Evolutionary conservation across 2,888 invertebrate genomes (phyloP), one percentile per base, ranked within the genome.

Genomic region (Tinea semifulvella): DNA sequence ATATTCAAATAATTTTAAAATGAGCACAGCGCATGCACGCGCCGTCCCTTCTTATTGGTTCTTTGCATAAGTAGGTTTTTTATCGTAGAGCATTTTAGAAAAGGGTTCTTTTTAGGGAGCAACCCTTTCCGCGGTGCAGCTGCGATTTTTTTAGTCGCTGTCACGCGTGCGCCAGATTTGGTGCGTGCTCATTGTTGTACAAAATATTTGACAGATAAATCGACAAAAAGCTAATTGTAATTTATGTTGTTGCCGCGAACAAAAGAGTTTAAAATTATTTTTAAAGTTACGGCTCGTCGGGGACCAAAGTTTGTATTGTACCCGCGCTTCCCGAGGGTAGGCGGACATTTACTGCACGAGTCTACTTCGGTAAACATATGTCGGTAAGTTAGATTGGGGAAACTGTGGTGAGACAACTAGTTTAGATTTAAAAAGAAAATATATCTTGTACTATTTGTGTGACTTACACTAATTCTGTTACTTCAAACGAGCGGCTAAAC

Each of bases 1-100:
- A 65, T 76, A 79, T 80, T 79, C 75, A 80, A 79, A 80, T 77
- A 69, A 72, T 65, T 77, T 80, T 77, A 76, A 79, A 79, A 75
- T 73, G 68, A 65, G 61, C 71, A 57, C 63, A 77, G 80, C 79
- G 80, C 80, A 80, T 79, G 80, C 76, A 77, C 79, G 76, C 56
- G 63, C 53, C 63, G 61, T 11, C 52, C 62, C 56, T 71, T 74
- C 72, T 75, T 74, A 80, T 80, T 80, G 79, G 79, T 56, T 68
- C 67, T 69, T 65, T 63, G 63, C 63, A 63, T 69, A 60, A 61
- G 69, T 44, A 68, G 70, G 66, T 60, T 58, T 53, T 52, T 53
- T 53, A 47, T 35, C 43, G 42, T 19, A 50, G 47, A 43, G 49
- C 64, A 48, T 54, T 10, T 40, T 53, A 52, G 56, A 54, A 58